Percentiles rank a stretch among this genome's conserved stretches.
Conservation (phyloP, 1,140 invertebrate species). For the Hyposmocoma kahamanoa region DNA sequence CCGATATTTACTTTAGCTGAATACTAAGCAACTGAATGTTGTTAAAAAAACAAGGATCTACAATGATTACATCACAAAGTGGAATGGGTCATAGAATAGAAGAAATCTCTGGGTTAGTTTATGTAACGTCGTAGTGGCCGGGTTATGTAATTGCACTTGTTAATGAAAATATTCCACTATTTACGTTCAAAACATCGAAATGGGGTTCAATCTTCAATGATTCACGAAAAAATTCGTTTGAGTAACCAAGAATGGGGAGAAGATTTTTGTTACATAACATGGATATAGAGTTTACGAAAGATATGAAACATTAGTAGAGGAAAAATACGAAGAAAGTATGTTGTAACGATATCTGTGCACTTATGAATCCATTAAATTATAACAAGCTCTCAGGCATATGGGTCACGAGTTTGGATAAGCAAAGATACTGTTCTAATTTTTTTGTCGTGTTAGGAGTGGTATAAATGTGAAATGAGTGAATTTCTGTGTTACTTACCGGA, state of each 20-base stretch:
- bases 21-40: background rate
- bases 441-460: background rate
- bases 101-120: conserved; percentile 16
- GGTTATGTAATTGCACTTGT: background rate
- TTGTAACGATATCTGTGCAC: background rate
- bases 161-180: background rate
- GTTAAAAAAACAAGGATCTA: conserved; percentile 15
- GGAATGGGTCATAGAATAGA: conserved; percentile 29
- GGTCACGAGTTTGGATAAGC: conserved; percentile 36
- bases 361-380: conserved; percentile 36
- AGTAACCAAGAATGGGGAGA: no score
- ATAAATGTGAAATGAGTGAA: background rate
- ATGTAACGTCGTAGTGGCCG: conserved; percentile 22
- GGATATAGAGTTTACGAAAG: no score
- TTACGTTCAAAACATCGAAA: background rate
- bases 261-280: no score
- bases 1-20: background rate
- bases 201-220: conserved; percentile 2
- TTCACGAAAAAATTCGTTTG: no score
- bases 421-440: background rate
- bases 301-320: no score
- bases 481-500: conserved; percentile 75
- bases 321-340: conserved; percentile 2
- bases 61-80: conserved; percentile 28
- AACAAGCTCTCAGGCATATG: conserved; percentile 36